Base-by-base conservation (phyloP, 35 echinoderm and acorn worm species). In the Stichopus chloronotus region DNA sequence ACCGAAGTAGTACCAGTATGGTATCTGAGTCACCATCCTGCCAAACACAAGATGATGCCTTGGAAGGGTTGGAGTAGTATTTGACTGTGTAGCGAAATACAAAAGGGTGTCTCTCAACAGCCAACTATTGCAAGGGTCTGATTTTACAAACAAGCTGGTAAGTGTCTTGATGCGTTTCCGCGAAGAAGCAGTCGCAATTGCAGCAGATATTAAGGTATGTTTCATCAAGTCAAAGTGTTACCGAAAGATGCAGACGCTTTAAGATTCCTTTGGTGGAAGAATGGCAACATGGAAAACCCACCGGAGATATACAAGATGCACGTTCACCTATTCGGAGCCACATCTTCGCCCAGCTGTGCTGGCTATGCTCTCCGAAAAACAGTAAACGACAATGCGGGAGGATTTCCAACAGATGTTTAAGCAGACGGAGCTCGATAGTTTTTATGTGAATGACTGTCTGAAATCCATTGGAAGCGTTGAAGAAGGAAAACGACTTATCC, bases 261-360 rank as follows among this genome's bases (percentile, higher is more conserved):
- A 55, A 83, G 92, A 78, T 96, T 96, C 60, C 93, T 96, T 6
- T 97, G 95, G 96, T 95, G 96, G 96, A 20, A 88, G 57, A 56
- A 86, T 84, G 93, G 91, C 9, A 59, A 94, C 52, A 1, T 57
- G 53, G 53, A 59, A 22, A 56, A 82, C 57, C 68, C 10, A 7
- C 57, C 86, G 5, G 61, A 16, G 19, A 93, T 88, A 72, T 94
- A 92, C 88, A 13, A 84, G 25, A 94, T 96, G 95, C 90, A 80
- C 24, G 88, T 90, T 17, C 88, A 90, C 43, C 57, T 90, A 76
- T 90, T 90, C 23, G 88, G 88, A 4, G 87, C 87, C 24, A 90
- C 43, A 63, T n/a, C n/a, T n/a, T n/a, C n/a, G n/a, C n/a, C n/a
- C n/a, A n/a, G n/a, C n/a, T n/a, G n/a, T 93, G 92, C 92, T 57